phyloP scores from a whole-genome alignment of 2,797 vertebrate species.

The Chaetophractus vellerosus region DNA sequence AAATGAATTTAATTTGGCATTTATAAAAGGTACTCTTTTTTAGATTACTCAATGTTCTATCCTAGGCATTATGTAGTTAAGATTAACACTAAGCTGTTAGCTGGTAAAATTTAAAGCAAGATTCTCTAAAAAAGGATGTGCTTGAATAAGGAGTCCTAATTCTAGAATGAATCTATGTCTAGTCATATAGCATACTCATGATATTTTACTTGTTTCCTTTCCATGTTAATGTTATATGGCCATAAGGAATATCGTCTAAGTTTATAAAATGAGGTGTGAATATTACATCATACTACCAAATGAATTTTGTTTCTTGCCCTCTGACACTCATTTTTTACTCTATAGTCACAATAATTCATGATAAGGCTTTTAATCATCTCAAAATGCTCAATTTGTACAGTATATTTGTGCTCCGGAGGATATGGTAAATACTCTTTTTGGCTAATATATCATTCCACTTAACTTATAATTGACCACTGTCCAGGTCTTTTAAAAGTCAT shows the following conservation, averaged over 20 bases:
- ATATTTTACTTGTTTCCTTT: not conserved
- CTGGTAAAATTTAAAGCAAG: not conserved
- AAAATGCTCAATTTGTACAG: not conserved
- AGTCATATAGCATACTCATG: not conserved
- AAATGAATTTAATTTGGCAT: not conserved
- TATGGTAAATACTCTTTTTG: not conserved
- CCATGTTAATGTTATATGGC: not conserved
- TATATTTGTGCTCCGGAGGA: not conserved
- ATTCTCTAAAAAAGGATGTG: not conserved
- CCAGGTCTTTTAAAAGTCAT: not conserved
- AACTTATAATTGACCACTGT: not conserved
- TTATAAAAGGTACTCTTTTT: not conserved
- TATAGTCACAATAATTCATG: not conserved
- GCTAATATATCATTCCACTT: not conserved
- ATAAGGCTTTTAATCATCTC: not conserved
- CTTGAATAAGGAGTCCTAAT: not conserved
- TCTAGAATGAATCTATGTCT: not conserved
- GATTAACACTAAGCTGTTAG: not conserved
- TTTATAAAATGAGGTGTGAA: not conserved
- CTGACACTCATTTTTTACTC: not conserved
- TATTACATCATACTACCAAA: not conserved
- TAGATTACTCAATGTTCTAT: not conserved
- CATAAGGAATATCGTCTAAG: not conserved
- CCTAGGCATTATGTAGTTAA: not conserved
- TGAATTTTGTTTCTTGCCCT: not conserved